Conservation (phyloP, 2,888 invertebrate genomes). For the Synanthedon formicaeformis region DNA sequence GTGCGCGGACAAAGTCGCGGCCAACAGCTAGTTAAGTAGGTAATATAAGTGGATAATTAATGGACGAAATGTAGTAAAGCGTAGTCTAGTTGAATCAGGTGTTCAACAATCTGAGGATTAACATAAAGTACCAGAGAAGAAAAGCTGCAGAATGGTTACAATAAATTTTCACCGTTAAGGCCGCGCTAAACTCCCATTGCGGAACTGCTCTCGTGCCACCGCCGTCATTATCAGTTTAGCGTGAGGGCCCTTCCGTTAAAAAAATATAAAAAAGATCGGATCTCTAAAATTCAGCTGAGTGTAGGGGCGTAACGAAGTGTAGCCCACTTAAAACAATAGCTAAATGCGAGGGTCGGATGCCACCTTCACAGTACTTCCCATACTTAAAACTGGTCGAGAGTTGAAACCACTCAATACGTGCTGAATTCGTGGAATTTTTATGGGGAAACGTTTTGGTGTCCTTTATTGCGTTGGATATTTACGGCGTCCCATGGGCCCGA, state of each 20-base stretch:
- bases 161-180: constrained; percentile 59
- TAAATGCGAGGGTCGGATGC: constrained; percentile 56
- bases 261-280: constrained; percentile 55
- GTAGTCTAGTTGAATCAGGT: constrained; percentile 26
- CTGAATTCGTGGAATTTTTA: constrained; percentile 63
- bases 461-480: constrained; percentile 55
- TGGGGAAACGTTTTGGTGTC: constrained; percentile 39
- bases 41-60: not conserved
- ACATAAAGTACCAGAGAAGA: constrained; percentile 49
- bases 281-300: constrained; percentile 53
- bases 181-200: constrained; percentile 34
- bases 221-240: constrained; percentile 65
- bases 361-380: constrained; percentile 39
- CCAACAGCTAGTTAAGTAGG: too few relatives aligned
- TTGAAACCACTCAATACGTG: constrained; percentile 59
- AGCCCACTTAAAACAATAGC: constrained; percentile 69
- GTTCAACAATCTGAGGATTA: constrained; percentile 40
- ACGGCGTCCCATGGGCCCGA: constrained; percentile 41
- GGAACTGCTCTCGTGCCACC: constrained; percentile 27
- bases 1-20: too few relatives aligned
- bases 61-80: not conserved
- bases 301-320: constrained; percentile 65
- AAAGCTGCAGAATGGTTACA: constrained; percentile 47
- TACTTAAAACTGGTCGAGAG: constrained; percentile 33
- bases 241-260: constrained; percentile 45